Percentiles rank a stretch among this genome's conserved stretches.
Evolutionary conservation across 1,140 invertebrate species (phyloP).

Genomic region (Galendromus occidentalis): DNA sequence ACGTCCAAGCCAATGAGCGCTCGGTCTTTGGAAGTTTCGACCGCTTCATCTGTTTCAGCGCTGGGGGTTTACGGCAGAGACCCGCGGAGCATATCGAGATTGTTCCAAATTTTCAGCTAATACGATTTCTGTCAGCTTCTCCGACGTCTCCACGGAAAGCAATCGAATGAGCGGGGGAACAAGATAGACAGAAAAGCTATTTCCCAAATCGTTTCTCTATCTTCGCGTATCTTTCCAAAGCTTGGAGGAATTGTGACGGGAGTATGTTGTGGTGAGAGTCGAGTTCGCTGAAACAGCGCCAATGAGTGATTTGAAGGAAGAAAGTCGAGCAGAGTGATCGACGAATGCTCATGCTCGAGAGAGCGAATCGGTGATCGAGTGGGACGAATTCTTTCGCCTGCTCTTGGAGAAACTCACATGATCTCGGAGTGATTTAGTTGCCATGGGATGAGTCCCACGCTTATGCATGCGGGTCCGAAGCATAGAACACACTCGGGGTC

Average conservation of each 20-base stretch:
- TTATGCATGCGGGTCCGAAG: not conserved
- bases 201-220: conserved; percentile 1
- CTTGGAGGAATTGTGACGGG: not conserved
- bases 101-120: no score
- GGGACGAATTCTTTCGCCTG: not conserved
- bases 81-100: no score
- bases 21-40: no score
- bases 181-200: not conserved
- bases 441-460: not conserved
- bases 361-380: not conserved
- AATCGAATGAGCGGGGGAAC: not conserved
- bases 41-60: no score
- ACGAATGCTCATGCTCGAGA: no score
- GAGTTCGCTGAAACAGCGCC: not conserved
- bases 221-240: not conserved
- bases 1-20: no score
- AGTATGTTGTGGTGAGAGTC: not conserved
- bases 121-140: no score
- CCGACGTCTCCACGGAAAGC: not conserved
- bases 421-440: not conserved
- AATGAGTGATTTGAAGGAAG: not conserved
- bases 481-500: not conserved
- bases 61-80: no score
- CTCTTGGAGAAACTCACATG: not conserved
- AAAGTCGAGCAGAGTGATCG: not conserved